phyloP scores from a whole-genome alignment of 2,888 invertebrate genomes.

The Nephrotoma appendiculata region DNA sequence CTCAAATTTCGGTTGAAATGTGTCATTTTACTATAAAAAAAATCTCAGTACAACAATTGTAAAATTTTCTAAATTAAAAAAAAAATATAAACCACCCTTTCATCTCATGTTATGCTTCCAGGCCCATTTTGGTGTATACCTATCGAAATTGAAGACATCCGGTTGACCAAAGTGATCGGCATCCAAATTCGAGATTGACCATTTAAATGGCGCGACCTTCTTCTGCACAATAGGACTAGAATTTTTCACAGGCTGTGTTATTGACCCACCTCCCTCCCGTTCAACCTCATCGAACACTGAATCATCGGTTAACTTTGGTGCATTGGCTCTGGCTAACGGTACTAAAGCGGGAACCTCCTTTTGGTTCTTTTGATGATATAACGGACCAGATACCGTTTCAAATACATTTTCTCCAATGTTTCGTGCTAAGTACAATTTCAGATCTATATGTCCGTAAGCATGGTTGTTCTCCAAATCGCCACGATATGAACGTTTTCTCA shows the following conservation, averaged over 20 bases:
- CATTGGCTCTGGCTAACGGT: neutral
- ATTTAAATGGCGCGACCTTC: slow-evolving; percentile 26
- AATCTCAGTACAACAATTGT: neutral
- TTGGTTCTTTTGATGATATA: slow-evolving; percentile 18
- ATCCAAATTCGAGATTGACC: slow-evolving; percentile 23
- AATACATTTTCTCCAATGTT: slow-evolving; percentile 23
- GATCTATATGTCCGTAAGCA: slow-evolving; percentile 31
- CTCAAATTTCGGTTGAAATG: neutral
- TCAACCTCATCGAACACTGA: neutral
- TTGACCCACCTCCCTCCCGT: neutral
- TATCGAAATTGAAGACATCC: slow-evolving; percentile 29
- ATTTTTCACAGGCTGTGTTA: neutral
- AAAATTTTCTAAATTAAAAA: neutral
- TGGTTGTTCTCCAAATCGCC: slow-evolving; percentile 29
- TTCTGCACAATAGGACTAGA: slow-evolving; percentile 6
- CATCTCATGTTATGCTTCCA: slow-evolving; percentile 11
- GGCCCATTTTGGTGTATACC: slow-evolving; percentile 29
- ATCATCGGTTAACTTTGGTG: neutral
- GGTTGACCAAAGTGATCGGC: slow-evolving; percentile 28
- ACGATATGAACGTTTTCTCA: slow-evolving; percentile 27
- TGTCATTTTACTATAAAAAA: neutral
- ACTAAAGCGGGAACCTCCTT: neutral
- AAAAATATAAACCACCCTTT: neutral
- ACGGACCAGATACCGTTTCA: slow-evolving; percentile 29
- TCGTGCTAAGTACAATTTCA: slow-evolving; percentile 19